A percentile compares a stretch with the other conserved stretches of the same genome.
phyloP scores from a whole-genome alignment of 92 coral and sea anemone species.

The Actinernus sp. region DNA sequence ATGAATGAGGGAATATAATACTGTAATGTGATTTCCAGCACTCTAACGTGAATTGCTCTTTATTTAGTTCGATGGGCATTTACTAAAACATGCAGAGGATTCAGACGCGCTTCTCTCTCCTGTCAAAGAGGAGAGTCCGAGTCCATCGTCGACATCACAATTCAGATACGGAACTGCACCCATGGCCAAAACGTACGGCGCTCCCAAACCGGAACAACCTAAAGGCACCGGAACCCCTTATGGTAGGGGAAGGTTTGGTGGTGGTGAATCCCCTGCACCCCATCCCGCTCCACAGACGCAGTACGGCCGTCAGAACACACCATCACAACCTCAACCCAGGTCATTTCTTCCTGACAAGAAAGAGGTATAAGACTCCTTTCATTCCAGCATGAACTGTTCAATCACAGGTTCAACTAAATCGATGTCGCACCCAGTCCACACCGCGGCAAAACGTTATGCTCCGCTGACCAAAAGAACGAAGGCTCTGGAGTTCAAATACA shows the following conservation, averaged over 20 bases:
- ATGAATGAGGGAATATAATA: too few species aligned
- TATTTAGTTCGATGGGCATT: slow-evolving; percentile 17
- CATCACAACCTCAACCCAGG: slow-evolving; percentile 48
- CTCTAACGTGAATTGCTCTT: too few species aligned
- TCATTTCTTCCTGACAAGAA: slow-evolving; percentile 54
- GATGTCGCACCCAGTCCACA: too few species aligned
- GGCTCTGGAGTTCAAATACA: too few species aligned
- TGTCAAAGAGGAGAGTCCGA: slow-evolving; percentile 33
- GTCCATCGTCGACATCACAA: slow-evolving; percentile 2
- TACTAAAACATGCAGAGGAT: slow-evolving; percentile 5
- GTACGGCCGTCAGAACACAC: slow-evolving; percentile 18
- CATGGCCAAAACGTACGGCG: neutral
- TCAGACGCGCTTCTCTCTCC: slow-evolving; percentile 20
- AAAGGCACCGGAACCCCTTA: slow-evolving; percentile 13
- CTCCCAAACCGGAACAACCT: slow-evolving; percentile 37
- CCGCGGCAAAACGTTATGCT: too few species aligned
- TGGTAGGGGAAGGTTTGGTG: slow-evolving; percentile 4
- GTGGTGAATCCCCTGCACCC: slow-evolving; percentile 21
- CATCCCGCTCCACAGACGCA: slow-evolving; percentile 1
- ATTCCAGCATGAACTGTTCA: too few species aligned
- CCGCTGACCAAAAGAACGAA: too few species aligned
- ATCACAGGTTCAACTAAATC: too few species aligned
- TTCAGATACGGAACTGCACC: slow-evolving; percentile 9
- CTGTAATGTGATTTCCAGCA: too few species aligned
- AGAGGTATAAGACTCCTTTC: too few species aligned